These are phyloP conservation scores for Candoia aspera DNA, from an alignment of 2,113 vertebrate species.

Conservation along the genomic window DNA sequence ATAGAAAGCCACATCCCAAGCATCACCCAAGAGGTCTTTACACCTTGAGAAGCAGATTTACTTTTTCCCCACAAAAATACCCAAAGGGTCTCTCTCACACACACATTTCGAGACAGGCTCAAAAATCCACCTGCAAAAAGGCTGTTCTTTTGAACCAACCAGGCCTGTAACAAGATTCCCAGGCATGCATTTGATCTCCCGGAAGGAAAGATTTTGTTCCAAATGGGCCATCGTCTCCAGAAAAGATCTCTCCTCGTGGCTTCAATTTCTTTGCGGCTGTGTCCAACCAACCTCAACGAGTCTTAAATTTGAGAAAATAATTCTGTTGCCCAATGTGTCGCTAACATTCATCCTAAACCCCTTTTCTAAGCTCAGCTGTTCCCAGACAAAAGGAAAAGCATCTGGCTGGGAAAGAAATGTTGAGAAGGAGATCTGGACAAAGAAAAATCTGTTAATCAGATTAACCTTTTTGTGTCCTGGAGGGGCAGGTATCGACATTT, in stretches of 20 bases:
- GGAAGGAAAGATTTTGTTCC: not conserved
- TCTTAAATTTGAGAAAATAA: not conserved
- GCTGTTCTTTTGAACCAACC: not conserved
- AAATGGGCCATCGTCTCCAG: not conserved
- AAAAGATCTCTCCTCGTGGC: not conserved
- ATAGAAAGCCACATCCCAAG: too few species aligned
- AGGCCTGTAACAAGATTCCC: not conserved
- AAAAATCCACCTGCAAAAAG: not conserved
- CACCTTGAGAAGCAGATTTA: too few species aligned
- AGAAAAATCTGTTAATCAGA: slow-evolving; percentile 38
- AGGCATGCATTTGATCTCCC: not conserved
- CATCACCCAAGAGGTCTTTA: too few species aligned
- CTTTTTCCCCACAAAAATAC: not conserved
- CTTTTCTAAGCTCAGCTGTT: not conserved
- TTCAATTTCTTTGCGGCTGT: slow-evolving; percentile 27
- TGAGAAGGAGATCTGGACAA: slow-evolving; percentile 36
- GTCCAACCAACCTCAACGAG: slow-evolving; percentile 24
- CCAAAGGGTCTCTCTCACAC: too few species aligned
- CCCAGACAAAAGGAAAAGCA: not conserved
- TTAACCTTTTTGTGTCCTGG: slow-evolving; percentile 31
- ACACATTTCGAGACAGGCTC: too few species aligned
- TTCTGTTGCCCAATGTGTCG: not conserved
- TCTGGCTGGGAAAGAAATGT: slow-evolving; percentile 24
- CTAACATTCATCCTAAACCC: slow-evolving; percentile 19
- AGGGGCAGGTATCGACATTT: not conserved